Percentiles rank a stretch among this genome's conserved stretches.
Conservation (phyloP, 2,888 invertebrate genomes). For the Girardia tigrina region DNA sequence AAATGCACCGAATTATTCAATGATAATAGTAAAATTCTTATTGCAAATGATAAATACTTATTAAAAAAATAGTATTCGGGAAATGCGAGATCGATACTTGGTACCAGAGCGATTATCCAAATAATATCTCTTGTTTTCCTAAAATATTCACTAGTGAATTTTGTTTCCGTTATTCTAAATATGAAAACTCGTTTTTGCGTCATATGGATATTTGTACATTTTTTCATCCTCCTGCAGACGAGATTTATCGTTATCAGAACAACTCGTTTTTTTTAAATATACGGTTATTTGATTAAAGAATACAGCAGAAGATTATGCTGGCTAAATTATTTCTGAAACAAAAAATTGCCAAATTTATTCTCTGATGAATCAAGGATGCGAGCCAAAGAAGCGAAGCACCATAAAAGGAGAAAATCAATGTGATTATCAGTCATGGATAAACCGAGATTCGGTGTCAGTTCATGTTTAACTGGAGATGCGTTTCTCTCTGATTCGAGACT, state of each 20-base stretch:
- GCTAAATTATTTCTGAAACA: too few species aligned
- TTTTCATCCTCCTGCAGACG: conserved; percentile 87
- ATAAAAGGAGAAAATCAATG: too few species aligned
- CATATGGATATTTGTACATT: conserved; percentile 67
- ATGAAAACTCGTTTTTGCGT: conserved; percentile 26
- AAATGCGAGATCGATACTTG: conserved; percentile 91
- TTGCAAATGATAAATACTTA: conserved; percentile 56
- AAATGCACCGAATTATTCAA: background rate
- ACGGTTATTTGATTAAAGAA: too few species aligned
- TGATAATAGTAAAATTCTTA: conserved; percentile 25
- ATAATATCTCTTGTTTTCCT: conserved; percentile 74
- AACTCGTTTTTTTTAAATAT: conserved; percentile 74
- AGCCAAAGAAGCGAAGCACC: too few species aligned
- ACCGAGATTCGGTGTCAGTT: too few species aligned
- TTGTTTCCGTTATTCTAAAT: conserved; percentile 67
- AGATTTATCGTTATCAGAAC: conserved; percentile 71
- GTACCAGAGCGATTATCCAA: conserved; percentile 73
- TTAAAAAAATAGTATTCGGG: conserved; percentile 79
- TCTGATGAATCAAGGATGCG: too few species aligned
- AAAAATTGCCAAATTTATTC: too few species aligned
- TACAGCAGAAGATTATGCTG: too few species aligned
- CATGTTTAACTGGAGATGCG: too few species aligned
- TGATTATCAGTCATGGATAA: too few species aligned
- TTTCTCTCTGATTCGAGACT: too few species aligned
- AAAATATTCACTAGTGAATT: conserved; percentile 89